Percentiles rank a stretch among this genome's conserved stretches.
Evolutionary conservation across 2,888 invertebrate genomes (phyloP).

Genomic region (Drosophila histrio): DNA sequence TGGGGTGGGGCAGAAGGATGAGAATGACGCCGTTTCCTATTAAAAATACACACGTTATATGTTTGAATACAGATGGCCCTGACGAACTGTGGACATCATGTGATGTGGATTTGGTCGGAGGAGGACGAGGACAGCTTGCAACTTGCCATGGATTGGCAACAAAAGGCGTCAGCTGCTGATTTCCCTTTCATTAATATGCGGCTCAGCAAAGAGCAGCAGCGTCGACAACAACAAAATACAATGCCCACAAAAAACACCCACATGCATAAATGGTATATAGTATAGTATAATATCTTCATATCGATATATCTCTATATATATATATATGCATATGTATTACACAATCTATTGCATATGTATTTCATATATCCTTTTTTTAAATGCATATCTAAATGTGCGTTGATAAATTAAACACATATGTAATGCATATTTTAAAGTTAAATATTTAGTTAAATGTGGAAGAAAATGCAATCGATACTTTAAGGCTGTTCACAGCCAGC

Average conservation of each 20-base stretch:
- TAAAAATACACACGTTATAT: constrained; percentile 52
- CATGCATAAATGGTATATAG: too few relatives aligned
- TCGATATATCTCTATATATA: too few relatives aligned
- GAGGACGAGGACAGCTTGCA: constrained; percentile 5
- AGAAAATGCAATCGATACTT: too few relatives aligned
- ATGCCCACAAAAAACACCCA: too few relatives aligned
- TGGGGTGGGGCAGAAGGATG: constrained; percentile 18
- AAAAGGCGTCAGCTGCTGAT: constrained; percentile 60
- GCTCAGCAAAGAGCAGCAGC: constrained; percentile 39
- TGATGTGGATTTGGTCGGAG: constrained; percentile 13
- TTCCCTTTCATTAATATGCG: constrained; percentile 76
- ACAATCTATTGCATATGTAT: not conserved
- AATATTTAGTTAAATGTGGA: too few relatives aligned
- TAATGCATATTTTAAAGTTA: too few relatives aligned
- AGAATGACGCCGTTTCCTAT: constrained; percentile 64
- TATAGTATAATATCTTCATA: too few relatives aligned
- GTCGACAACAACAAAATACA: constrained; percentile 33
- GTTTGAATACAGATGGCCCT: constrained; percentile 1
- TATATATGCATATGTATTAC: too few relatives aligned
- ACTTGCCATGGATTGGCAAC: constrained; percentile 42
- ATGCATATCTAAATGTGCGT: too few relatives aligned
- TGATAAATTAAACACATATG: too few relatives aligned
- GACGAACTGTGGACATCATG: constrained; percentile 14
- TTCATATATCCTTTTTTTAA: too few relatives aligned
- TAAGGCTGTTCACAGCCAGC: too few relatives aligned